phyloP scores from a whole-genome alignment of 1,140 invertebrate genomes.

The Planococcus citri region DNA sequence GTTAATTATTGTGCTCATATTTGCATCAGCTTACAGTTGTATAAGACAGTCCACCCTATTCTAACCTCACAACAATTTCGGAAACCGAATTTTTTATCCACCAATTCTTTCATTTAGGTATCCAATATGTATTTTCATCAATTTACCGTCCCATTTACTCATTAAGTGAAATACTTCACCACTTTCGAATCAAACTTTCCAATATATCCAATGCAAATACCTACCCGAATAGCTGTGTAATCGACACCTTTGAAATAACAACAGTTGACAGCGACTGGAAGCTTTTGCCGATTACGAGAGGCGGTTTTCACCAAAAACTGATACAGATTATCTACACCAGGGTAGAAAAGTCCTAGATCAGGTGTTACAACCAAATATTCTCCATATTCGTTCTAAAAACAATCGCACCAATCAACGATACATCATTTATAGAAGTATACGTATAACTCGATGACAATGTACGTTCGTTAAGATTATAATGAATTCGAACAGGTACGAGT shows the following conservation, averaged over 20 bases:
- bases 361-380: slow-evolving; percentile 45
- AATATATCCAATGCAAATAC: too few species aligned
- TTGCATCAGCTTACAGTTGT: too few species aligned
- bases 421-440: neutral
- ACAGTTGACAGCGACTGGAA: slow-evolving; percentile 49
- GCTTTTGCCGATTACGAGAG: slow-evolving; percentile 39
- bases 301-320: slow-evolving; percentile 36
- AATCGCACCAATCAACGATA: neutral
- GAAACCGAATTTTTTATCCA: too few species aligned
- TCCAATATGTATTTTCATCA: too few species aligned
- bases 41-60: too few species aligned
- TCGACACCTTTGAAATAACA: slow-evolving; percentile 44
- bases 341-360: slow-evolving; percentile 49
- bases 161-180: too few species aligned
- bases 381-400: slow-evolving; percentile 27
- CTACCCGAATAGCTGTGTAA: slow-evolving; percentile 39
- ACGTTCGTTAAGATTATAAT: neutral
- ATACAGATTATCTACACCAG: slow-evolving; percentile 41
- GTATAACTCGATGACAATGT: neutral
- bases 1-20: too few species aligned
- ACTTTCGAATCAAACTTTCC: too few species aligned
- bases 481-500: too few species aligned
- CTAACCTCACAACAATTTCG: too few species aligned
- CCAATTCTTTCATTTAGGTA: too few species aligned
- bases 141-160: too few species aligned